phyloP scores from a whole-genome alignment of 2,113 vertebrate species.

The Tinamus guttatus region DNA sequence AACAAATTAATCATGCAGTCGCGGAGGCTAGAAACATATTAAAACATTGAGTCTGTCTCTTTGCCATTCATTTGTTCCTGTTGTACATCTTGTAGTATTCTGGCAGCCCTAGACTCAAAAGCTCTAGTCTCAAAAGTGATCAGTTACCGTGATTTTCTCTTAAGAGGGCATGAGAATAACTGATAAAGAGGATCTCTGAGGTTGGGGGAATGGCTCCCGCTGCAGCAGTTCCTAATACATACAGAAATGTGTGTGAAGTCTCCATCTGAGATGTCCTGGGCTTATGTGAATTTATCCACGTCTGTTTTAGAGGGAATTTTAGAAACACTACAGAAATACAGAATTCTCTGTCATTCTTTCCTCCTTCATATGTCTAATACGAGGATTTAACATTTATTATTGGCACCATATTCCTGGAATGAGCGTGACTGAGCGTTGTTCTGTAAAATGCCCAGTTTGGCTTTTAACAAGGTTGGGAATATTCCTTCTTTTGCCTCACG shows the following conservation, averaged over 20 bases:
- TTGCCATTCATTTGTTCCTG: background rate
- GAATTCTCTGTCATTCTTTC: background rate
- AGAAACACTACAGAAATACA: background rate
- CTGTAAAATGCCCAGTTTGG: conserved; percentile 23
- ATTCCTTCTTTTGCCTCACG: conserved; percentile 50
- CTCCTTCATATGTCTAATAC: background rate
- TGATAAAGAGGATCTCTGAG: conserved; percentile 69
- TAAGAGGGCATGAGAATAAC: conserved; percentile 53
- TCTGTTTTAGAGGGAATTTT: conserved; percentile 24
- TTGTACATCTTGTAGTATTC: conserved; percentile 45
- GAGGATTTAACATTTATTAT: conserved; percentile 9
- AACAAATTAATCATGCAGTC: conserved; percentile 56
- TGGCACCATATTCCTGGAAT: background rate
- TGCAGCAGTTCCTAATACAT: conserved; percentile 35
- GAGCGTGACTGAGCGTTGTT: background rate
- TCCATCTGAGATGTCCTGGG: conserved; percentile 51
- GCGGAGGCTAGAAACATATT: conserved; percentile 27
- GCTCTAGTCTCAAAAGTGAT: conserved; percentile 65
- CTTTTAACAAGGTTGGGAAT: conserved; percentile 39
- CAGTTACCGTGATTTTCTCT: conserved; percentile 68
- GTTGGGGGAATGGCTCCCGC: conserved; percentile 59
- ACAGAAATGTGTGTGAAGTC: conserved; percentile 33
- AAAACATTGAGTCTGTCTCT: conserved; percentile 33
- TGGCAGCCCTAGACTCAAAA: conserved; percentile 57
- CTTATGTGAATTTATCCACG: conserved; percentile 22